Evolutionary conservation across 2,797 vertebrate species (phyloP).

Genomic region (Crocodylus rhombifer): DNA sequence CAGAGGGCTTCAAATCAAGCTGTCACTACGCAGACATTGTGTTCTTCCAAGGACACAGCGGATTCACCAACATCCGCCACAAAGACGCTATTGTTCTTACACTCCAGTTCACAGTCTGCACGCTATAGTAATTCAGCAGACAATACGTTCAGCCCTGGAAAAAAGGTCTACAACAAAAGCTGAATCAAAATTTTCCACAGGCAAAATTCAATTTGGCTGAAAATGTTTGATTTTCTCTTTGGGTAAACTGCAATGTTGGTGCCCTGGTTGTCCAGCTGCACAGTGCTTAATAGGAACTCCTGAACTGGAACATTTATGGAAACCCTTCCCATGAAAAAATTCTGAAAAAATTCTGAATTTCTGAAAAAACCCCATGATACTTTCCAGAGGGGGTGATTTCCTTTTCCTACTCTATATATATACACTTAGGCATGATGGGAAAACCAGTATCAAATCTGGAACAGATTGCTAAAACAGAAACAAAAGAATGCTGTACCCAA

Average conservation of each 20-base stretch:
- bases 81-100: accelerated
- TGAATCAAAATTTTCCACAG: too few relatives aligned
- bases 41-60: not conserved
- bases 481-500: not conserved
- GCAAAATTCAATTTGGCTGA: too few relatives aligned
- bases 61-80: not conserved
- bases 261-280: too few relatives aligned
- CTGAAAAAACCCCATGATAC: too few relatives aligned
- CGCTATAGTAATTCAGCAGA: not conserved
- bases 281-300: too few relatives aligned
- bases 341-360: too few relatives aligned
- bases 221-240: too few relatives aligned
- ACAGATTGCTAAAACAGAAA: not conserved
- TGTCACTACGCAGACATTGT: not conserved
- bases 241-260: too few relatives aligned
- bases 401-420: too few relatives aligned
- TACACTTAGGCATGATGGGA: not conserved
- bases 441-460: not conserved
- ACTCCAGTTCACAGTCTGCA: not conserved
- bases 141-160: not conserved
- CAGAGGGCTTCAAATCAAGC: not conserved
- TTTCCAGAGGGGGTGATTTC: too few relatives aligned
- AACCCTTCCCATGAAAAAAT: too few relatives aligned
- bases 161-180: not conserved
- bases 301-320: too few relatives aligned